Percentiles rank a stretch among this genome's conserved stretches.
Conservation (phyloP, 2,797 vertebrate species). For the Bucorvus abyssinicus region DNA sequence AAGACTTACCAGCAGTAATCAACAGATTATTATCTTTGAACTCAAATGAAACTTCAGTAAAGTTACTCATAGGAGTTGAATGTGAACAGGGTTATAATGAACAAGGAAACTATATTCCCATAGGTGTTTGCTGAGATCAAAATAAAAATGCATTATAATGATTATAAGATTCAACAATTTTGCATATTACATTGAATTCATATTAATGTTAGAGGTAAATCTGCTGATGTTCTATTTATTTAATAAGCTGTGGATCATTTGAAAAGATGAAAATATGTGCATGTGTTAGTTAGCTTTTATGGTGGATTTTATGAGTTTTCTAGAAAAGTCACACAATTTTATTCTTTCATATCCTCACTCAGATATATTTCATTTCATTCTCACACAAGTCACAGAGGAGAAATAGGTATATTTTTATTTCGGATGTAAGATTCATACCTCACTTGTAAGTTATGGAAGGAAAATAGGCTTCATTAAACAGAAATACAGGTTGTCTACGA, state of each 20-base stretch:
- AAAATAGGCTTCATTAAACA: conserved; percentile 72
- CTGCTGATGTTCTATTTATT: neutral
- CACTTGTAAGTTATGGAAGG: conserved; percentile 64
- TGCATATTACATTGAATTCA: neutral
- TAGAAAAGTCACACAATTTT: conserved; percentile 49
- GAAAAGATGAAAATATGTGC: neutral
- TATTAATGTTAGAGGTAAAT: neutral
- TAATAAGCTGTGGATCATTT: neutral
- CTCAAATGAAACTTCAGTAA: neutral
- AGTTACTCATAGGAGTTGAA: neutral
- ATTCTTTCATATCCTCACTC: conserved; percentile 38
- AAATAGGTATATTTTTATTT: conserved; percentile 60
- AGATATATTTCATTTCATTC: conserved; percentile 33
- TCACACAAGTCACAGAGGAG: conserved; percentile 50
- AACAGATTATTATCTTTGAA: neutral
- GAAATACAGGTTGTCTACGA: conserved; percentile 60
- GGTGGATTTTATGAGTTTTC: conserved; percentile 46
- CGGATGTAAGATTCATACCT: conserved; percentile 63
- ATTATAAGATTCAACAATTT: neutral
- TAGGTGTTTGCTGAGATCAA: neutral
- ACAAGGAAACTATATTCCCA: neutral
- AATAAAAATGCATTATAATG: neutral
- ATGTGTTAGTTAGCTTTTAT: conserved; percentile 36
- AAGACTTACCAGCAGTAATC: neutral
- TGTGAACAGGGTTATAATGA: neutral